Conservation (phyloP, 2,113 vertebrate genomes). For the Oenanthe oenanthe region DNA sequence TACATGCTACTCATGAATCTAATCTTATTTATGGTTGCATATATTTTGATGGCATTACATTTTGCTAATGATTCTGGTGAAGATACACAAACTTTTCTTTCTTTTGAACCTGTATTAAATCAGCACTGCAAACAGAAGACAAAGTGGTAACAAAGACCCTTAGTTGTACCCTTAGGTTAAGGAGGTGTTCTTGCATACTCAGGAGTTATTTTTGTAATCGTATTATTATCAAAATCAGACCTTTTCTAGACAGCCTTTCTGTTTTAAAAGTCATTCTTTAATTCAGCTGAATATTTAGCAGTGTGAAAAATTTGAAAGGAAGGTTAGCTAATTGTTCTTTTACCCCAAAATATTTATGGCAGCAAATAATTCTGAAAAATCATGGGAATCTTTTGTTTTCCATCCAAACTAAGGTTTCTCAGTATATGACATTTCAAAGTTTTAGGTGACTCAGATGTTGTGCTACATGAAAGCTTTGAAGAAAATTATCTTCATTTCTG, state of each 20-base stretch:
- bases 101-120: not conserved
- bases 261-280: not conserved
- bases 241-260: not conserved
- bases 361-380: not conserved
- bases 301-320: not conserved
- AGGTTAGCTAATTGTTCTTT: not conserved
- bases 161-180: not conserved
- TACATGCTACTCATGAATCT: not conserved
- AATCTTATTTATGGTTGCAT: not conserved
- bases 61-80: not conserved
- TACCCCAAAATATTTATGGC: not conserved
- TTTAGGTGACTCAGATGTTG: conserved; percentile 1
- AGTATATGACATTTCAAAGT: not conserved
- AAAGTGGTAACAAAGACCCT: not conserved
- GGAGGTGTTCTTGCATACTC: not conserved
- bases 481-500: not conserved
- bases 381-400: not conserved
- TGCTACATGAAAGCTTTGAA: not conserved
- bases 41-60: not conserved
- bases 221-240: not conserved
- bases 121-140: not conserved
- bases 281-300: not conserved
- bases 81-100: not conserved
- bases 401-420: not conserved
- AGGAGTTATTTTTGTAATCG: not conserved